Evolutionary conservation across 2,797 vertebrate species (phyloP), one percentile per base, ranked within the genome.

Genomic region (Sebastolobus alascanus): DNA sequence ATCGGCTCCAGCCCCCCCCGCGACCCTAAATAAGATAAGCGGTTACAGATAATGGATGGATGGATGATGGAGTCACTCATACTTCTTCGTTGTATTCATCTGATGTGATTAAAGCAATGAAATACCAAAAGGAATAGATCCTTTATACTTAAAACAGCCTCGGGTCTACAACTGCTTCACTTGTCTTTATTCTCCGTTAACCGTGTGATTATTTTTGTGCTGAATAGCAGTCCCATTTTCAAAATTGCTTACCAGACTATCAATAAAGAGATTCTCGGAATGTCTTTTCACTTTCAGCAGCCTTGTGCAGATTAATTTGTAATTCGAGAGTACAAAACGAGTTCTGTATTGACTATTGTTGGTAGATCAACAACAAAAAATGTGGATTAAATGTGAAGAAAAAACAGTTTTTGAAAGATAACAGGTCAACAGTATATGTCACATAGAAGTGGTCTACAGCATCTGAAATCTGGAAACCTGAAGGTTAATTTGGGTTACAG

Each of bases 161-260:
- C 12, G 0, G 22, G 29, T 67, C 43, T 52, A 37, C 37, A 74
- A 46, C 54, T 46, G 20, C 61, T 83, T 56, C 16, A 0, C 27
- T 67, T 20, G 33, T 6, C 5, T 58, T 66, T 31, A 27, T 55
- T 37, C 27, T 76, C 16, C 11, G 64, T 43, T 50, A 63, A 86
- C 35, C 16, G 10, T 8, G 2, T 25, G 5, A 61, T 37, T 72
- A 27, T 37, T 38, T 77, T 54, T 16, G 8, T 35, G 13, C 46
- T 70, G 50, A 61, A 43, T 29, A 50, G 68, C 25, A 55, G 50
- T n/a, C 59, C 37, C 18, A 54, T 63, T 65, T 46, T 55, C n/a
- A 46, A 66, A 67, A 55, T 8, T 38, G 4, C 25, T 22, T 10
- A 1, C 10, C 13, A 67, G 27, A 67, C 13, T 5, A 37, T 72